Base-by-base conservation (phyloP, 92 coral and sea anemone genomes). In the Ricordea florida region DNA sequence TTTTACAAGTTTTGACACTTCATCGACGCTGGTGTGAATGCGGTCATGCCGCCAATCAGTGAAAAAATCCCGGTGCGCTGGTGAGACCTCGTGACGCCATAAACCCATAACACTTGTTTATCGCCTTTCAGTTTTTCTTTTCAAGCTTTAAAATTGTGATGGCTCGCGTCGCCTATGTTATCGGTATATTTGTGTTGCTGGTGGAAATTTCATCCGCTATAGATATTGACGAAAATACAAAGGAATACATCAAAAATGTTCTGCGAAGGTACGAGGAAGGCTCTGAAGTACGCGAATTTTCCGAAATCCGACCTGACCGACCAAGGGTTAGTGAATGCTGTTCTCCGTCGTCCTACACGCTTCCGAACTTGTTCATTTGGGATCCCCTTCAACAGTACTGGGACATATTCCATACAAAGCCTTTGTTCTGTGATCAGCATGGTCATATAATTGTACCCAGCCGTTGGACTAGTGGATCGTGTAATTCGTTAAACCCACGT, bases 391-490 rank as follows among this genome's bases (percentile, higher is more conserved):
- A 5, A 5, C 57, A 50, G 57, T 50, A 5, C 57, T n/a, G 13
- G 14, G 57, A 50, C 57, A 50, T 50, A n/a, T 50, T 50, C 57
- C 13, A n/a, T n/a, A n/a, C n/a, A 50, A 26, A 27, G 30, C 82
- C 82, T 9, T 13, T 75, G 58, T 16, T 36, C 13, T 73, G 80
- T 36, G 52, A 41, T n/a, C 38, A 73, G 9, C 80, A 73, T 36
- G 29, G 34, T 7, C 66, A 57, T 36, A 23, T 41, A 35, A 15
- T 73, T 30, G 44, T 36, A 23, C 80, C 70, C 32, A 42, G 13
- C 7, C 70, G 57, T 26, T 75, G 82, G 82, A 75, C 56, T 75
- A 61, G 62, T 62, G 82, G 82, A 50, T 75, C 82, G 30, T 22
- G 44, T 38, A 75, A 75, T 47, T 62, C 72, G 6, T 33, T 61